Evolutionary conservation across 2,113 vertebrate genomes (phyloP).

Genomic region (Scomber japonicus): DNA sequence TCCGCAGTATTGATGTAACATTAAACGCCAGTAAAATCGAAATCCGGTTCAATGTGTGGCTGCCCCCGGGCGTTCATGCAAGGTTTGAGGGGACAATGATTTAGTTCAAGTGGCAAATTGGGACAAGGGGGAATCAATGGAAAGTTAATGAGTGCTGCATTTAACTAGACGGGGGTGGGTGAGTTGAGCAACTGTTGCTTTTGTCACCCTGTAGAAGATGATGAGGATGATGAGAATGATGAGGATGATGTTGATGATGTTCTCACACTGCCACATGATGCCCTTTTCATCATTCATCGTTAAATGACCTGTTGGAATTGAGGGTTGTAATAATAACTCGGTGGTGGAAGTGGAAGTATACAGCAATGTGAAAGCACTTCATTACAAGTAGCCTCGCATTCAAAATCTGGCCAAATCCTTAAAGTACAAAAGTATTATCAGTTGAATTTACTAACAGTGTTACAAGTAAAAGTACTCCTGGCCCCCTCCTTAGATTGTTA

Average conservation of each 20-base stretch:
- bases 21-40: conserved; percentile 66
- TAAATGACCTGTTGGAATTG: conserved; percentile 11
- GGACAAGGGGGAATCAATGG: conserved; percentile 52
- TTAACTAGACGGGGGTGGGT: conserved; percentile 34
- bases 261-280: not conserved
- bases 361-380: too few species aligned
- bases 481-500: too few species aligned
- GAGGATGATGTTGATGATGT: conserved; percentile 2
- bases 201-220: conserved; percentile 24
- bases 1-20: conserved; percentile 70
- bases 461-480: too few species aligned
- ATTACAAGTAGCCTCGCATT: too few species aligned
- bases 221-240: not conserved
- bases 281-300: conserved; percentile 23
- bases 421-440: too few species aligned
- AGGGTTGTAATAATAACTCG: not conserved
- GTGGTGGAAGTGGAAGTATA: too few species aligned
- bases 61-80: conserved; percentile 26
- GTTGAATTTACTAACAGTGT: too few species aligned
- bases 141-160: conserved; percentile 63
- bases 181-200: conserved; percentile 37
- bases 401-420: too few species aligned
- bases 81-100: conserved; percentile 48
- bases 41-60: conserved; percentile 10
- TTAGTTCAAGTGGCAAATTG: conserved; percentile 62